Conservation (phyloP, 2,797 vertebrate species). For the Ammospiza maritima region DNA sequence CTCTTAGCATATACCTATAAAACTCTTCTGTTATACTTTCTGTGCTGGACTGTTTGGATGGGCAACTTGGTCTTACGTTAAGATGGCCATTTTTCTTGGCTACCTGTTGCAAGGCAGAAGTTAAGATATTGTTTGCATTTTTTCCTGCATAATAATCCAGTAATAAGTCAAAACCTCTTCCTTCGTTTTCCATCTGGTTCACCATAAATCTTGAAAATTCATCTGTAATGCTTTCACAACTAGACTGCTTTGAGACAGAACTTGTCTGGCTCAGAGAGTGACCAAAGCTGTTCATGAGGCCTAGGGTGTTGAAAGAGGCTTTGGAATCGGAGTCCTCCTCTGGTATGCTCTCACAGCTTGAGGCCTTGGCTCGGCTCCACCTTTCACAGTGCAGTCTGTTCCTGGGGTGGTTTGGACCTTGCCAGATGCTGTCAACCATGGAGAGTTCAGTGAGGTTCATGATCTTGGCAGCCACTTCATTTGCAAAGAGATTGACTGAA, state of each 20-base stretch:
- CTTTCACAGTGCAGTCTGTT: slow-evolving; percentile 89
- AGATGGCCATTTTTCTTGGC: slow-evolving; percentile 90
- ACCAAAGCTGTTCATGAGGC: slow-evolving; percentile 84
- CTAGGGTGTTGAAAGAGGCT: slow-evolving; percentile 81
- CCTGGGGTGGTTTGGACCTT: slow-evolving; percentile 83
- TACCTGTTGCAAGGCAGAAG: slow-evolving; percentile 91
- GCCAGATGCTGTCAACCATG: slow-evolving; percentile 88
- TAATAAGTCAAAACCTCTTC: slow-evolving; percentile 92
- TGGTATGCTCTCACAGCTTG: slow-evolving; percentile 97
- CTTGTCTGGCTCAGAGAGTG: slow-evolving; percentile 92
- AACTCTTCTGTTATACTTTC: slow-evolving; percentile 99
- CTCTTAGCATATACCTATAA: slow-evolving; percentile 94
- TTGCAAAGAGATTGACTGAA: slow-evolving; percentile 89
- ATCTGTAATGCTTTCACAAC: slow-evolving; percentile 98
- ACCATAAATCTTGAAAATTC: slow-evolving; percentile 99
- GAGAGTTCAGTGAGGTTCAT: slow-evolving; percentile 93
- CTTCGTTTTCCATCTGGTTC: slow-evolving; percentile 98
- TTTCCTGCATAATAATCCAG: slow-evolving; percentile 97
- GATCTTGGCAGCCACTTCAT: slow-evolving; percentile 93
- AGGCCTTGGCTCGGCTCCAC: slow-evolving; percentile 90
- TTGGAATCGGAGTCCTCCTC: slow-evolving; percentile 88
- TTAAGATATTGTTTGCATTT: slow-evolving; percentile 92
- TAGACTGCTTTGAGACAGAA: slow-evolving; percentile 98
- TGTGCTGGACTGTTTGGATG: slow-evolving; percentile 97
- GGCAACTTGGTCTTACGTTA: slow-evolving; percentile 86